Evolutionary conservation across 2,113 vertebrate species (phyloP), one percentile per base, ranked within the genome.

Genomic region (Cyanoderma ruficeps): DNA sequence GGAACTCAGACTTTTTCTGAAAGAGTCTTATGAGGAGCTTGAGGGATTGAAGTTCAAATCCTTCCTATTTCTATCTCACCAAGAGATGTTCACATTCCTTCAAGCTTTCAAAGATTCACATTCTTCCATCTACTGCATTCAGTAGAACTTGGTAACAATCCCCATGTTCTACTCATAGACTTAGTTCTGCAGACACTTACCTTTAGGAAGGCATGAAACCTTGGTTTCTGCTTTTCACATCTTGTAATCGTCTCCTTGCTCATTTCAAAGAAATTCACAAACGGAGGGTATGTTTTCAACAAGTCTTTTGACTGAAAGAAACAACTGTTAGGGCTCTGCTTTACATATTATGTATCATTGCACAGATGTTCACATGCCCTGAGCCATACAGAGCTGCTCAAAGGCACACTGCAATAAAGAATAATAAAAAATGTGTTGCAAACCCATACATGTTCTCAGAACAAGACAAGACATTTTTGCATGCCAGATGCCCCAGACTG

Each of bases 251-350:
- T 99, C 96, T 99, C 99, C 93, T 99, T 99, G 97, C 99, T 99
- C 99, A 99, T 99, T 98, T 99, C 99, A 92, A 99, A 99, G 90
- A 99, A 99, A 98, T 99, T 99, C 97, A 99, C 99, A 96, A 99
- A 99, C 0, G 99, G 99, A 44, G 99, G 99, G 61, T 99, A 99
- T 27, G 98, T 98, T 98, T 98, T 99, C 89, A 99, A 97, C 97
- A 99, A 98, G 94, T 99, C 99, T 97, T 98, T 98, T 57, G 99
- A 99, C 99, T 99, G 97, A 72, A 94, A 94, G 95, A 91, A 96
- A 93, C 21, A 94, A 94, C 76, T 88, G 89, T 96, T 93, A 96
- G 1, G 1, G 44, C 47, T 81, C 72, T 56, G 67, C 68, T 95
- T 90, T 71, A 86, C 33, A 52, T 78, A 83, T 63, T 70, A 74